Percentiles rank a stretch among this genome's conserved stretches.
These are phyloP conservation scores for Andrena praecox DNA, from an alignment of 2,888 invertebrate genomes.

Conservation along the genomic window DNA sequence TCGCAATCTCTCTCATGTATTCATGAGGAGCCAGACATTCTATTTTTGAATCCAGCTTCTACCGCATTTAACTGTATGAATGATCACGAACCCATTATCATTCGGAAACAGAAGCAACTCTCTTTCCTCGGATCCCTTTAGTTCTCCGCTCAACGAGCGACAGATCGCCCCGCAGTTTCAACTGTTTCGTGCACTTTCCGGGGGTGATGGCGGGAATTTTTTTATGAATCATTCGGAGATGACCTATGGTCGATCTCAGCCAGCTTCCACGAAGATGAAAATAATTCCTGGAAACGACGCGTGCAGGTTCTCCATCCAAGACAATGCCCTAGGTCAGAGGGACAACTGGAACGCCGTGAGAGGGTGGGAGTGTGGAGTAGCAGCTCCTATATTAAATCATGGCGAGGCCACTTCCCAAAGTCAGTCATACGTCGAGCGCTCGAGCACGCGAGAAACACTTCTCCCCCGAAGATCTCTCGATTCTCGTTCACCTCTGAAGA, in stretches of 20 bases:
- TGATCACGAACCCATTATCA: slow-evolving; percentile 34
- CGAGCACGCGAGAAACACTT: slow-evolving; percentile 51
- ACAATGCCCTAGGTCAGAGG: slow-evolving; percentile 67
- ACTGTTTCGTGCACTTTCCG: not conserved
- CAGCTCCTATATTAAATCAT: slow-evolving; percentile 83
- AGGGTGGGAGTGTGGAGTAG: slow-evolving; percentile 75
- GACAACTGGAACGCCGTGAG: slow-evolving; percentile 69
- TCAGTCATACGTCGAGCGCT: slow-evolving; percentile 75
- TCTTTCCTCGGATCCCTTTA: not conserved
- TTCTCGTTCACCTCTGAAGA: not conserved
- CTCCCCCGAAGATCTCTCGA: slow-evolving; percentile 6
- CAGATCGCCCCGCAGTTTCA: not conserved
- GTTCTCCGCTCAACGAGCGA: not conserved
- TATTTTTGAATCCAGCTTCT: slow-evolving; percentile 17
- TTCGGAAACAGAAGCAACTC: not conserved
- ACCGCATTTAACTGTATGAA: not conserved
- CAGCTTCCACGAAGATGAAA: slow-evolving; percentile 6
- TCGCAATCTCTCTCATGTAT: slow-evolving; percentile 3
- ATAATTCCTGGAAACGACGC: slow-evolving; percentile 28
- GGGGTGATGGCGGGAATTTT: not conserved
- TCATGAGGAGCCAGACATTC: slow-evolving; percentile 4
- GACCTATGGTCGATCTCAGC: not conserved
- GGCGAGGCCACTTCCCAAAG: slow-evolving; percentile 79
- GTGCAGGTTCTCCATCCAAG: slow-evolving; percentile 60
- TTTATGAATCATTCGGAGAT: not conserved